These are phyloP conservation scores for Helleia helle DNA, from an alignment of 2,888 invertebrate species.

Conservation along the genomic window DNA sequence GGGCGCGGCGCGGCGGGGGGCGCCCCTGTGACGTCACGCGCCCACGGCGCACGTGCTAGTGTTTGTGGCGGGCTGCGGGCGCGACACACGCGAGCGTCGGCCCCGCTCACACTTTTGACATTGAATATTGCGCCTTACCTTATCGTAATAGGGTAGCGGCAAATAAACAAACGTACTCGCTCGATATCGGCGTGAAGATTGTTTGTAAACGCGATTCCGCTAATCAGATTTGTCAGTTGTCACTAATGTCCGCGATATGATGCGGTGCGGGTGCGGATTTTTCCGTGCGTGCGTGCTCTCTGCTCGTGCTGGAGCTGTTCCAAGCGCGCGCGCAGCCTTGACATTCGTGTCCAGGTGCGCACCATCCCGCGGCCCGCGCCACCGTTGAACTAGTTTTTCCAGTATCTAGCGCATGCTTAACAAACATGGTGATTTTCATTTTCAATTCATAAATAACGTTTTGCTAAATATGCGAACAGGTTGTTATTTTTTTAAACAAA, in stretches of 20 bases:
- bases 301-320: conserved; percentile 53
- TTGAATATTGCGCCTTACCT: conserved; percentile 34
- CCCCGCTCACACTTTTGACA: conserved; percentile 38
- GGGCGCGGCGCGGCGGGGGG: conserved; percentile 53
- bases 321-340: conserved; percentile 59
- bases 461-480: not conserved
- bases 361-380: conserved; percentile 29
- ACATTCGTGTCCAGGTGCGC: conserved; percentile 63
- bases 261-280: conserved; percentile 1
- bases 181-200: conserved; percentile 3
- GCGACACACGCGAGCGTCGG: conserved; percentile 48
- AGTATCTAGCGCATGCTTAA: conserved; percentile 29
- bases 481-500: not conserved
- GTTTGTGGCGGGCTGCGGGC: conserved; percentile 61
- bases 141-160: conserved; percentile 25
- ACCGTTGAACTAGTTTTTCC: conserved; percentile 36
- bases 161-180: conserved; percentile 16
- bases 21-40: conserved; percentile 51
- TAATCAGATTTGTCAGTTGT: not conserved
- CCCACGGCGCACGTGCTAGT: conserved; percentile 65
- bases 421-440: conserved; percentile 21
- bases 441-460: conserved; percentile 8
- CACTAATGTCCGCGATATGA: not conserved
- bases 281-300: conserved; percentile 27
- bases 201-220: conserved; percentile 7